phyloP scores from a whole-genome alignment of 2,113 vertebrate genomes.

The Rattus rattus region DNA sequence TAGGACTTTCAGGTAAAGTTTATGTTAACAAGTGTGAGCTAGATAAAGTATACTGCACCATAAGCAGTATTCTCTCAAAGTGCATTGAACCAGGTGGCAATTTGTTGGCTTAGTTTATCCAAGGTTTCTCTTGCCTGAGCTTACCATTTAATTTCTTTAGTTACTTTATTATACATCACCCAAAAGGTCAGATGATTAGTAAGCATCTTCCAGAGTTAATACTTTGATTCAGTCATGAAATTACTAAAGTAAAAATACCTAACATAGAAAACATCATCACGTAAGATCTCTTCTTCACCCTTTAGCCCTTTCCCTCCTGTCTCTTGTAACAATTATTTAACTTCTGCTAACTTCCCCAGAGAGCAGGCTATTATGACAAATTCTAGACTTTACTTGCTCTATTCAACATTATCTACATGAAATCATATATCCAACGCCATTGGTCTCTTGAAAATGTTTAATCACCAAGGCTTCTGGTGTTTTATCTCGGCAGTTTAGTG shows the following conservation, averaged over 20 bases:
- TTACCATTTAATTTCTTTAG: conserved; percentile 2
- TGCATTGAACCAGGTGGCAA: neutral
- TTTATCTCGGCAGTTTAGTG: neutral
- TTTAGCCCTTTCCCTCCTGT: neutral
- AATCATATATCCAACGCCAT: neutral
- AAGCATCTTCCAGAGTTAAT: neutral
- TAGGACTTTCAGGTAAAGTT: conserved; percentile 1
- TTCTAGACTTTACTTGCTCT: neutral
- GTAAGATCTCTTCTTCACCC: neutral
- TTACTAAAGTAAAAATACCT: neutral
- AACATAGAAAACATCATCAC: neutral
- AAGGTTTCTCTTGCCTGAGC: neutral
- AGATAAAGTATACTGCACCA: neutral
- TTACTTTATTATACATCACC: neutral
- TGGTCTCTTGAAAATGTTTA: neutral
- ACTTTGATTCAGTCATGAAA: conserved; percentile 28
- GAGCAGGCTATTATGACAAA: neutral
- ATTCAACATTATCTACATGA: neutral
- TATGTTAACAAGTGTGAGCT: neutral
- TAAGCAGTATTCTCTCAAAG: neutral
- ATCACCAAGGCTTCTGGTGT: neutral
- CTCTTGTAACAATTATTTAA: neutral
- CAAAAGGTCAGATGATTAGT: neutral
- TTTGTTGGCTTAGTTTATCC: neutral
- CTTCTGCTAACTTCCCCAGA: neutral